Evolutionary conservation across 2,797 vertebrate genomes (phyloP).

Genomic region (Lacerta agilis): DNA sequence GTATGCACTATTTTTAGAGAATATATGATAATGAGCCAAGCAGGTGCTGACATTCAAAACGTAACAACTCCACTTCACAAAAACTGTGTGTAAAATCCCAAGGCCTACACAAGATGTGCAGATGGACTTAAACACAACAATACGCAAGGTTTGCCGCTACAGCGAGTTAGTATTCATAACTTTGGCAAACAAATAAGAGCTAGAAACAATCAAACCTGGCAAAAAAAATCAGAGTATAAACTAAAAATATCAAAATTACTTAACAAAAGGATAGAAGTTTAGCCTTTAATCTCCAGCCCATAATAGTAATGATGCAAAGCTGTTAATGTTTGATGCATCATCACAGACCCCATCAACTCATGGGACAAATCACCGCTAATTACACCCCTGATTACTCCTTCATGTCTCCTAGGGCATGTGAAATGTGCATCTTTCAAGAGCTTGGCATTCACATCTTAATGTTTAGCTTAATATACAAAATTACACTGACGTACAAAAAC

Average conservation of each 20-base stretch:
- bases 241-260: conserved; percentile 10
- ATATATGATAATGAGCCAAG: conserved; percentile 32
- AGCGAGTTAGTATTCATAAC: not conserved
- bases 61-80: conserved; percentile 7
- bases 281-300: not conserved
- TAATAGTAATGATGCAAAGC: not conserved
- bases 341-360: accelerated
- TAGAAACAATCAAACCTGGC: conserved; percentile 7
- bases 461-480: conserved; percentile 12
- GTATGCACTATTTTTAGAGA: conserved; percentile 25
- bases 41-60: conserved; percentile 15
- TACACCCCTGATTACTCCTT: conserved; percentile 10
- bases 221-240: conserved; percentile 10
- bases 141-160: not conserved
- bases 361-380: conserved; percentile 9
- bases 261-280: not conserved
- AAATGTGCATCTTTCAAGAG: conserved; percentile 16
- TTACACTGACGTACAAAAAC: not conserved
- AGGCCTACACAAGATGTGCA: not conserved
- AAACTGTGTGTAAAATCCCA: not conserved
- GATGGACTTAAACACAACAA: not conserved
- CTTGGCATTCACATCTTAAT: not conserved
- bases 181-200: not conserved
- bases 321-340: not conserved
- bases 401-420: not conserved